phyloP scores from a whole-genome alignment of 2,113 vertebrate species.

The Romanogobio albipinnatus region DNA sequence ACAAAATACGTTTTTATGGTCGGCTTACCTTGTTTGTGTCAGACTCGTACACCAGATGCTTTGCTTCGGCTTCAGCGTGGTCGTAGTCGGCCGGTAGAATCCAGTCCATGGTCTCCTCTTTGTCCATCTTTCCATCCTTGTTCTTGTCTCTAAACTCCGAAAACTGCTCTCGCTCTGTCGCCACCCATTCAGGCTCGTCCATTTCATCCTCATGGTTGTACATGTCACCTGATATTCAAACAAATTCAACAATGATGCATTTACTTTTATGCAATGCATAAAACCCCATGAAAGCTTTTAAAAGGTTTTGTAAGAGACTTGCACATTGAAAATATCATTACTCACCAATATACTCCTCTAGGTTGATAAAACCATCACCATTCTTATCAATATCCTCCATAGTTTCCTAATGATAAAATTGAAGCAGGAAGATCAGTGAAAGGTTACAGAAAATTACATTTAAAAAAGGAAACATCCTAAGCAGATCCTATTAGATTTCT shows the following conservation, averaged over 20 bases:
- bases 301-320: background rate
- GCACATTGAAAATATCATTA: background rate
- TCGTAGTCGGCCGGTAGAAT: slow-evolving; percentile 90
- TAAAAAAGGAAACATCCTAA: too few relatives aligned
- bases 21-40: slow-evolving; percentile 84
- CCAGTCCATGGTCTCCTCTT: slow-evolving; percentile 90
- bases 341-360: slow-evolving; percentile 93
- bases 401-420: slow-evolving; percentile 80
- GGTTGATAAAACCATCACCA: slow-evolving; percentile 87
- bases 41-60: slow-evolving; percentile 89
- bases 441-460: background rate
- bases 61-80: slow-evolving; percentile 87
- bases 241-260: background rate
- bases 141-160: slow-evolving; percentile 92
- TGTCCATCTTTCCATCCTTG: slow-evolving; percentile 91
- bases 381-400: slow-evolving; percentile 96
- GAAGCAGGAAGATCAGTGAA: background rate
- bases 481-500: background rate
- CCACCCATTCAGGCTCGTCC: slow-evolving; percentile 91
- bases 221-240: slow-evolving; percentile 83
- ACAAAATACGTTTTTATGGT: background rate
- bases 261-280: background rate
- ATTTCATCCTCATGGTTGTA: slow-evolving; percentile 79
- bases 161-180: slow-evolving; percentile 88
- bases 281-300: background rate